These are phyloP conservation scores for Cynopterus sphinx DNA, from an alignment of 2,797 vertebrate species.

Conservation along the genomic window DNA sequence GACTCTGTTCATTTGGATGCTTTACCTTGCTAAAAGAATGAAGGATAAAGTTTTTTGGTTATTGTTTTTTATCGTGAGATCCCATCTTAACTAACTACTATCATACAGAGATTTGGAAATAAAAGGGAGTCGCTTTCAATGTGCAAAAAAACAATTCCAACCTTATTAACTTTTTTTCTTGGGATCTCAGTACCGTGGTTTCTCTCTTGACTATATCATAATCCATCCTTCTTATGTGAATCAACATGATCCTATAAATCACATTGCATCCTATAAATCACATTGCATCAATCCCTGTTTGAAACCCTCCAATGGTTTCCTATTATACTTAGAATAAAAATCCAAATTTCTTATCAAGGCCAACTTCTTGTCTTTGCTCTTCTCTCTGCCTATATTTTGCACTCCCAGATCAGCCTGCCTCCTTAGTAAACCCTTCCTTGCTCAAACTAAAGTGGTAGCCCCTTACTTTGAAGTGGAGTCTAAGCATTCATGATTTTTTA, in stretches of 20 bases:
- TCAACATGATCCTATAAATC: not conserved
- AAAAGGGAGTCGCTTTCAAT: conserved; percentile 10
- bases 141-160: not conserved
- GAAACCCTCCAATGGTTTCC: not conserved
- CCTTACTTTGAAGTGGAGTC: not conserved
- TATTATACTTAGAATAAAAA: not conserved
- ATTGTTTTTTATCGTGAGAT: not conserved
- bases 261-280: not conserved
- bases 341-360: not conserved
- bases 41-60: not conserved
- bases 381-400: not conserved
- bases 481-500: not conserved
- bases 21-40: not conserved
- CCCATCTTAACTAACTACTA: not conserved
- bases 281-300: not conserved
- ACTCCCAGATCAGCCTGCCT: not conserved
- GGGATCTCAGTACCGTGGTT: not conserved
- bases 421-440: not conserved
- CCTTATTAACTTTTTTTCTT: not conserved
- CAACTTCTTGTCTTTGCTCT: not conserved
- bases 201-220: not conserved
- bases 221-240: not conserved
- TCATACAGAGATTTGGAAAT: not conserved
- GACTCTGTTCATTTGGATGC: conserved; percentile 7
- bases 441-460: not conserved